Evolutionary conservation across 2,888 invertebrate species (phyloP), one percentile per base, ranked within the genome.

Genomic region (Achlya flavicornis): DNA sequence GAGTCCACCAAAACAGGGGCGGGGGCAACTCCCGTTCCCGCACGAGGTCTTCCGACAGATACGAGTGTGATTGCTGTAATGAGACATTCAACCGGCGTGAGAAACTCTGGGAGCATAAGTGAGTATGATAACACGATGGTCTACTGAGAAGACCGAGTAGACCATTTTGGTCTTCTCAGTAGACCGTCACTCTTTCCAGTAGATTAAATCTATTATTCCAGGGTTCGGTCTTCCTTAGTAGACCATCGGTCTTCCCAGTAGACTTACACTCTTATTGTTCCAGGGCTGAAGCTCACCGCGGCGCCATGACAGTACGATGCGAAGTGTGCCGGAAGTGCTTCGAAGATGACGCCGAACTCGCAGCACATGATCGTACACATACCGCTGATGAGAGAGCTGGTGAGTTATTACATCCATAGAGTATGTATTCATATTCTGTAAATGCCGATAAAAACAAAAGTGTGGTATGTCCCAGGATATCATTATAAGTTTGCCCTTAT

Each of bases 11-110:
- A 70, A 85, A 79, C 68, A 83, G 91, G 38, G 89, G 90, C 32
- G 77, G 81, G 0, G 88, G 90, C 0, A 83, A 80, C 12, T 73
- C 85, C 0, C 78, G 92, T 0, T 81, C 88, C 8, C 86, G 92
- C 4, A 79, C 87, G 32, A 84, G 92, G 0, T 84, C 84, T 0
- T 78, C 89, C 0, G 91, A 91, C 67, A 73, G 91, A 2, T 93
- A 94, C 84, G 92, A 93, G 79, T 94, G 94, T 41, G 93, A 94
- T 64, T 92, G 92, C 43, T 94, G 94, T 76, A 88, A 75, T 61
- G 85, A 87, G 59, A 90, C 92, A 0, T 94, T 94, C 79, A 89
- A 85, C 61, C 67, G 93, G 0, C 78, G 93, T 7, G 94, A 94
- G 85, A 91, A 91, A 66, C 81, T 93, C 0, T 86, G 85, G 79